Base-by-base conservation (phyloP, 2,113 vertebrate genomes). In the Junco hyemalis region DNA sequence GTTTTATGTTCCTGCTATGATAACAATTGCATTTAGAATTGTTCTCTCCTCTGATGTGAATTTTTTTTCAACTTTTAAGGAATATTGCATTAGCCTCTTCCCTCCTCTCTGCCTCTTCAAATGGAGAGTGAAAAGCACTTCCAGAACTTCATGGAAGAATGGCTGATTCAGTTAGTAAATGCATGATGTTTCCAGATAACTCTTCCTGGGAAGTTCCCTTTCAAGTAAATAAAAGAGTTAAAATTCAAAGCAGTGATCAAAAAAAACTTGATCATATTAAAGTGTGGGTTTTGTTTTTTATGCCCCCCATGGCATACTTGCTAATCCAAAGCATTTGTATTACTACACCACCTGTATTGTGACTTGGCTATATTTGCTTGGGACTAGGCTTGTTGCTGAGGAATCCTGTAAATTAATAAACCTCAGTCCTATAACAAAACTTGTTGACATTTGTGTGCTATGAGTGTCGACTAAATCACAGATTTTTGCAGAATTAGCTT, bases 221-320 rank as follows among this genome's bases (percentile, higher is more conserved):
- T 76, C 77, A 33, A 77, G 36, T 65, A 53, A 86, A 66, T 50
- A 63, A 33, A 56, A 61, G 31, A 61, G 29, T 81, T 81, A 31
- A 76, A 88, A 40, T 74, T 87, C n/a, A 59, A 70, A 84, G 45
- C 18, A 3, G 7, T 45, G 14, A 48, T 59, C 5, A 33, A 87
- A 87, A 61, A 36, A 42, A 42, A 3, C 40, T 42, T 42, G 40
- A 42, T 15, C 40, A 42, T 42, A 64, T n/a, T 69, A 31, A 60
- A 31, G 19, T 35, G 5, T 60, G 45, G 25, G 4, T 3, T 73
- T 33, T 36, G 40, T 14, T 71, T 79, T 61, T 40, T 69, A 19
- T 51, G 47, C 5, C 9, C 23, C 23, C 0, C 0, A 5, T n/a
- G 44, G 24, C 29, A 5, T 19, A 23, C 11, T 60, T 29, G 18